Evolutionary conservation across 2,888 invertebrate species (phyloP), one percentile per base, ranked within the genome.

Genomic region (Andrena bicolor): DNA sequence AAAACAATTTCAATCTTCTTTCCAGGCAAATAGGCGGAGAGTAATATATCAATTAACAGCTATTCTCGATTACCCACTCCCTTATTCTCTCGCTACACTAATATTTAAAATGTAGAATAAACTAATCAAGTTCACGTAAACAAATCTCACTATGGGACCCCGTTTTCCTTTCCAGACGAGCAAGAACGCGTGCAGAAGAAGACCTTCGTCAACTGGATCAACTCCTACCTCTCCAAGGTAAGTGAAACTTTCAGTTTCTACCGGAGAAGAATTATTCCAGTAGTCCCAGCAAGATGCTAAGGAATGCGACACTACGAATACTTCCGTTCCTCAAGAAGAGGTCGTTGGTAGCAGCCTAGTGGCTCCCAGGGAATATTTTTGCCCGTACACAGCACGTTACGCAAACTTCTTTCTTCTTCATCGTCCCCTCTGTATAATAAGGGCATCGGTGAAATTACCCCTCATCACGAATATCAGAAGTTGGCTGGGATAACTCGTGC

Each of bases 181-280:
- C 99, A 99, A 95, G 99, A 99, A 95, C 96, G 99, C 94, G 99
- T 99, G 89, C 99, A 99, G 95, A 99, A 99, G 96, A 99, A 99
- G 95, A 99, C 99, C 87, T 99, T 99, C 94, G 98, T 99, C 91
- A 99, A 99, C 95, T 99, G 99, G 99, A 99, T 99, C 95, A 99
- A 99, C 95, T 98, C 99, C 93, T 98, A 99, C 95, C 96, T 99
- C 92, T 97, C 97, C 92, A 98, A 99, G 97, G 99, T 99, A 94
- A 96, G 95, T 85, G 69, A 35, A 26, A 64, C 73, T 28, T 26
- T n/a, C 4, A 20, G 32, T n/a, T 51, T 51, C 53, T 2, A 28
- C 10, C 0, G 7, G 3, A 16, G 28, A 23, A 49, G 2, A n/a
- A 26, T 4, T 26, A 26, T 4, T 26, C n/a, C 13, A 63, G 30